Evolutionary conservation across 1,140 invertebrate genomes (phyloP).

Genomic region (Brachionus plicatilis): DNA sequence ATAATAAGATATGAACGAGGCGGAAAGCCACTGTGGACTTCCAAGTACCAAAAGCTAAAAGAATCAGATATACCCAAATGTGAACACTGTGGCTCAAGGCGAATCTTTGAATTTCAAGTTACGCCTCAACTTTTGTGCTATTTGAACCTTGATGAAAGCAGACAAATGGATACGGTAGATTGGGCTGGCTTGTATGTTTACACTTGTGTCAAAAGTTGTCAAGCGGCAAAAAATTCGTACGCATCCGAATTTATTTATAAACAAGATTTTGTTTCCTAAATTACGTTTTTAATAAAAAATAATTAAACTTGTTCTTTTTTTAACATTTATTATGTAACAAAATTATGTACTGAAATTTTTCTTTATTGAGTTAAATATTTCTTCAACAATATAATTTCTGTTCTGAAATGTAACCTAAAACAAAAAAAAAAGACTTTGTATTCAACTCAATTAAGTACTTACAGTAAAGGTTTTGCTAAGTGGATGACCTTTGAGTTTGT

Average conservation of each 20-base stretch:
- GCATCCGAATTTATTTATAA: conserved; percentile 76
- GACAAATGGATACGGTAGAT: conserved; percentile 69
- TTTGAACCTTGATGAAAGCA: conserved; percentile 63
- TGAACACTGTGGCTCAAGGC: conserved; percentile 65
- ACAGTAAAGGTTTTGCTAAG: background rate
- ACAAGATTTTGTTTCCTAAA: conserved; percentile 66
- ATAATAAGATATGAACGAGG: conserved; percentile 74
- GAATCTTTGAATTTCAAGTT: conserved; percentile 87
- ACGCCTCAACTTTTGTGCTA: conserved; percentile 82
- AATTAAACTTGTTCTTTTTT: background rate
- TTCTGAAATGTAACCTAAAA: conserved; percentile 13
- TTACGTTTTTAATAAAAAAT: conserved; percentile 12
- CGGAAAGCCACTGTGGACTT: conserved; percentile 74
- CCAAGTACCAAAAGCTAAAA: conserved; percentile 56
- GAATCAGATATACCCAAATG: conserved; percentile 67
- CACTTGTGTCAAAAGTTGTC: conserved; percentile 75
- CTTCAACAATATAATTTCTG: background rate
- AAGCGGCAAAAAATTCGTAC: conserved; percentile 61
- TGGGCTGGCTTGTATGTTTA: conserved; percentile 82
- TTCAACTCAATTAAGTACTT: background rate
- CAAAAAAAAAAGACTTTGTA: background rate
- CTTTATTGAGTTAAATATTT: background rate
- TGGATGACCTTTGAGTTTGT: background rate
- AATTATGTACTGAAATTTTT: background rate
- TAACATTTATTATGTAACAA: background rate